Conservation (phyloP, 2,113 vertebrate species). For the Octodon degus region DNA sequence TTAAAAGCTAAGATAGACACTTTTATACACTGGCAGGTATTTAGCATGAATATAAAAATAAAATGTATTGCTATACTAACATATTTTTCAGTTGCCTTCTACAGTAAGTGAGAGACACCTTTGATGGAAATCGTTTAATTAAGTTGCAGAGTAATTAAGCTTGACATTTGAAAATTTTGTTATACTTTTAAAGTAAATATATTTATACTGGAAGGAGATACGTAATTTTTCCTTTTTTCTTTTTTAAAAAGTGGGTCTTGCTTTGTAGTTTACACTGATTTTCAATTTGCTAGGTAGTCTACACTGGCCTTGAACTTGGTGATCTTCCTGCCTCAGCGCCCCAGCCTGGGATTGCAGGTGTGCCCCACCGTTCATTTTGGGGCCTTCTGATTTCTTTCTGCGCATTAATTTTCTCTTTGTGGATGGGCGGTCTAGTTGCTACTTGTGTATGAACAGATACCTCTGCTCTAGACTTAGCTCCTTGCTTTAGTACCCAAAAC, state of each 20-base stretch:
- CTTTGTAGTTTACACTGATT: not conserved
- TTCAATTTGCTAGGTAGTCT: not conserved
- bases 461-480: not conserved
- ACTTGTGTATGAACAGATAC: not conserved
- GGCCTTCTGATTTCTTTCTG: not conserved
- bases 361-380: not conserved
- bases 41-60: slow-evolving; percentile 43
- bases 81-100: not conserved
- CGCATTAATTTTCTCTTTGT: not conserved
- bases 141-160: slow-evolving; percentile 13
- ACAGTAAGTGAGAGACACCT: not conserved
- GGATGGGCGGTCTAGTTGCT: not conserved
- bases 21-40: not conserved
- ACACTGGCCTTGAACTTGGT: not conserved
- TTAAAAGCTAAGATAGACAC: slow-evolving; percentile 38
- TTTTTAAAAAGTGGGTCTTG: not conserved
- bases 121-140: slow-evolving; percentile 31
- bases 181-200: not conserved
- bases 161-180: not conserved
- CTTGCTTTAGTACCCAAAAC: slow-evolving; percentile 35
- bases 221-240: not conserved
- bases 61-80: not conserved
- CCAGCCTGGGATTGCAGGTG: not conserved
- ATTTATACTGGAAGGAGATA: not conserved
- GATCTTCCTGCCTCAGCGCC: not conserved